Percentiles rank a stretch among this genome's conserved stretches.
Evolutionary conservation across 2,888 invertebrate genomes (phyloP).

Genomic region (Uropetala carovei): DNA sequence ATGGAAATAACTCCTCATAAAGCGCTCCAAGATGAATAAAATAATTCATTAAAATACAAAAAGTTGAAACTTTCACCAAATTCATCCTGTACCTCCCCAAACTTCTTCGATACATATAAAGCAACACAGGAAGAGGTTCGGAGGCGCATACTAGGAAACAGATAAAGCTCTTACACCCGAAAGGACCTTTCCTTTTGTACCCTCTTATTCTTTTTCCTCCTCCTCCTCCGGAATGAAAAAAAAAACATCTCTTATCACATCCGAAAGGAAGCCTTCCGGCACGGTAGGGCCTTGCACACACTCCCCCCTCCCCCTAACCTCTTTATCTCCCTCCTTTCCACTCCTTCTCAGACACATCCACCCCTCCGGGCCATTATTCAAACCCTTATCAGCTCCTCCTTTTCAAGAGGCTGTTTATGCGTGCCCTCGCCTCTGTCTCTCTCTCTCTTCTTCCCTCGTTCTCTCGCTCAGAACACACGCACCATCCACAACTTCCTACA

Average conservation of each 20-base stretch:
- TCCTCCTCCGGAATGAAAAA: not conserved
- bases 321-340: no score
- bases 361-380: constrained; percentile 4
- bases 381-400: constrained; percentile 29
- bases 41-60: not conserved
- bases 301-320: not conserved
- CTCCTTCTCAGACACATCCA: not conserved
- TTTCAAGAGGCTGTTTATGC: constrained; percentile 40
- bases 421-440: not conserved
- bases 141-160: not conserved
- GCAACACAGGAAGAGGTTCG: not conserved
- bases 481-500: not conserved
- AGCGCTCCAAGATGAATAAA: no score
- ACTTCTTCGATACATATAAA: constrained; percentile 1
- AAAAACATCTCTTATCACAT: not conserved
- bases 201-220: not conserved
- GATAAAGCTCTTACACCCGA: constrained; percentile 5
- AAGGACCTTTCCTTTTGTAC: not conserved
- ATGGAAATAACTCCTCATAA: no score
- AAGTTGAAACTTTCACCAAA: not conserved
- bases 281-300: not conserved
- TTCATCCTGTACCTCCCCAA: not conserved
- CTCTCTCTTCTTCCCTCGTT: not conserved
- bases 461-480: not conserved
- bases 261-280: constrained; percentile 21